A percentile compares a stretch with the other conserved stretches of the same genome.
phyloP scores from a whole-genome alignment of 2,113 vertebrate species.

The Neoarius graeffei region DNA sequence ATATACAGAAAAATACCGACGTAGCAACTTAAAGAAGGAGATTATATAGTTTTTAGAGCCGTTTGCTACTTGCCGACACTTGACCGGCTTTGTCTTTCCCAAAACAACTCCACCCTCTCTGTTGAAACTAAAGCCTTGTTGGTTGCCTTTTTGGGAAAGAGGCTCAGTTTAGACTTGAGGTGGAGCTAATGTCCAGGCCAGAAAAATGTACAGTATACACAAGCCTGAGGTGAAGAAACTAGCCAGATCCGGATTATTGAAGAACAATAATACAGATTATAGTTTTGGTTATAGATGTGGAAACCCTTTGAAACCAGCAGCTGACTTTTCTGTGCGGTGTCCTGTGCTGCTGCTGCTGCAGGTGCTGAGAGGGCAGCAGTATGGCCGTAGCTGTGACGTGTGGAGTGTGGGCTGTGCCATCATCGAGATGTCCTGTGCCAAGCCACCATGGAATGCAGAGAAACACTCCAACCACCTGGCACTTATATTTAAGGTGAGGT shows the following conservation, averaged over 20 bases:
- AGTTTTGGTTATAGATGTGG: neutral
- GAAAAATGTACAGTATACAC: neutral
- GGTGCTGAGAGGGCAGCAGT: constrained; percentile 88
- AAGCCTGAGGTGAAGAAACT: neutral
- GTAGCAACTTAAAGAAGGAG: neutral
- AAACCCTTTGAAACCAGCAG: neutral
- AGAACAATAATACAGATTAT: neutral
- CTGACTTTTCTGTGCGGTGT: neutral
- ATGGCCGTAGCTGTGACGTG: constrained; percentile 90
- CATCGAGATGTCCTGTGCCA: constrained; percentile 91
- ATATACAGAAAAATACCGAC: neutral
- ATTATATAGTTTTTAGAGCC: neutral
- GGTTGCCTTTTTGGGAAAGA: neutral
- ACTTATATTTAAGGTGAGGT: constrained; percentile 86
- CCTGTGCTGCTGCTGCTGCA: constrained; percentile 43
- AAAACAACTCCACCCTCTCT: neutral
- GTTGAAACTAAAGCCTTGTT: neutral
- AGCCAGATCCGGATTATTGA: too few relatives aligned
- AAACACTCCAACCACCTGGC: constrained; percentile 92
- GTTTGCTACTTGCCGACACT: neutral
- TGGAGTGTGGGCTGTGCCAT: constrained; percentile 90
- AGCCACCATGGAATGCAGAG: constrained; percentile 90
- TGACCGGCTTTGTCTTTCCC: neutral
- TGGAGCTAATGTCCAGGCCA: neutral
- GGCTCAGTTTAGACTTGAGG: neutral